Conservation (phyloP, 2,113 vertebrate species). For the Nothobranchius furzeri region DNA sequence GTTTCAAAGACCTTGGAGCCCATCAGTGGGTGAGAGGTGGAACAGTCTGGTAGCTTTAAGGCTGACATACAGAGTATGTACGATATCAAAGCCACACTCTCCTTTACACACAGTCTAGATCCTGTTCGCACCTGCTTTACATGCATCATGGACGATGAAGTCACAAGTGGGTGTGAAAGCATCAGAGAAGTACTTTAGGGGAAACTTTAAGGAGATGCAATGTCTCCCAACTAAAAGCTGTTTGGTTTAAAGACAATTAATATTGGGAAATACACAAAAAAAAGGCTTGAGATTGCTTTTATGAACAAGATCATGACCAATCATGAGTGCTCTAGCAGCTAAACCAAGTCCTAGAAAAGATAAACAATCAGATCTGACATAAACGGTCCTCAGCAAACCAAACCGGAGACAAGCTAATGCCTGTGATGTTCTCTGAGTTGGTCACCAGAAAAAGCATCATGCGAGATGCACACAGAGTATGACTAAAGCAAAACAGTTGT, state of each 20-base stretch:
- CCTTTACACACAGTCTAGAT: not conserved
- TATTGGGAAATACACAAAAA: too few species aligned
- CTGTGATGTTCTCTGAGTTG: too few species aligned
- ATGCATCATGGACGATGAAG: not conserved
- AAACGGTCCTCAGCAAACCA: too few species aligned
- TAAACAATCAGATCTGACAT: too few species aligned
- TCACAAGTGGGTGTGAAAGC: not conserved
- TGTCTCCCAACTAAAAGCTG: not conserved
- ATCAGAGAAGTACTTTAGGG: not conserved
- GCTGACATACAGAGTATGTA: too few species aligned
- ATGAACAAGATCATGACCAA: too few species aligned
- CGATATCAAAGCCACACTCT: not conserved
- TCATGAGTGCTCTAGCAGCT: too few species aligned
- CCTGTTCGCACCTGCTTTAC: constrained; percentile 13
- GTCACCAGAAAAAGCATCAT: not conserved
- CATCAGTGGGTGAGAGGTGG: not conserved
- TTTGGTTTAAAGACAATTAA: too few species aligned
- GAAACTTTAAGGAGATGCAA: not conserved
- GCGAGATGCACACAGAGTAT: not conserved
- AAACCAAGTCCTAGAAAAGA: too few species aligned
- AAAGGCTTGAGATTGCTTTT: too few species aligned
- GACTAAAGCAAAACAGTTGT: not conserved
- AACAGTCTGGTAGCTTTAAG: not conserved
- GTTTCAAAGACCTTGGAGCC: not conserved
- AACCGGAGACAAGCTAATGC: too few species aligned